Conservation (phyloP, 2,113 vertebrate species). For the Sminthopsis crassicaudata region DNA sequence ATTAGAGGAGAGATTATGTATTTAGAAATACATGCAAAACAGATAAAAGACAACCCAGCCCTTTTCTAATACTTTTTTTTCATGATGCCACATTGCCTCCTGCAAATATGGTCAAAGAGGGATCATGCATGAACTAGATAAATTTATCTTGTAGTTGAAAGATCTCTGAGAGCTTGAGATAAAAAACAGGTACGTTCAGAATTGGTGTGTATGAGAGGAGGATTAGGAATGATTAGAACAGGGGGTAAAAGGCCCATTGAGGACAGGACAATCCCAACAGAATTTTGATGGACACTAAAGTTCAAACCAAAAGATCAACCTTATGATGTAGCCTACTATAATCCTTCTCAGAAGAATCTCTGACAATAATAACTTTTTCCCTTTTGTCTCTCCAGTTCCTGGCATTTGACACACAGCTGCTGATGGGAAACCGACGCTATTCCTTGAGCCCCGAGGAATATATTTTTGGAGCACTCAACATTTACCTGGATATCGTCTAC, state of each 20-base stretch:
- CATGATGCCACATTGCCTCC: neutral
- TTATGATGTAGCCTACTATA: neutral
- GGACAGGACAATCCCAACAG: neutral
- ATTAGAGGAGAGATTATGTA: neutral
- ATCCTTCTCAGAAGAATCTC: slow-evolving; percentile 5
- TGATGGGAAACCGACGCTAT: slow-evolving; percentile 93
- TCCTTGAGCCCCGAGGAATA: slow-evolving; percentile 94
- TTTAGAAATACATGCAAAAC: neutral
- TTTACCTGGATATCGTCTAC: slow-evolving; percentile 96
- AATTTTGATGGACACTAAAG: neutral
- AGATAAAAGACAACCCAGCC: neutral
- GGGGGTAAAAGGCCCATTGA: neutral
- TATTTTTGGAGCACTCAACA: slow-evolving; percentile 95
- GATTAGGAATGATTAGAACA: neutral
- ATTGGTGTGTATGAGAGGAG: neutral
- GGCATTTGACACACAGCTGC: slow-evolving; percentile 94
- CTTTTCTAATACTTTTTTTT: neutral
- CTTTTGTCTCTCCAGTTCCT: slow-evolving; percentile 87
- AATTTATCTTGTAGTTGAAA: neutral
- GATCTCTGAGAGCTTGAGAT: neutral
- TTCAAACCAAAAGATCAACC: neutral
- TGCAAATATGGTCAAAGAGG: neutral
- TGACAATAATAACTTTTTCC: slow-evolving; percentile 11
- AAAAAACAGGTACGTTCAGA: neutral
- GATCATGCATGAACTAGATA: neutral